Evolutionary conservation across 2,888 invertebrate species (phyloP), one percentile per base, ranked within the genome.

Genomic region (Morpho helenor): DNA sequence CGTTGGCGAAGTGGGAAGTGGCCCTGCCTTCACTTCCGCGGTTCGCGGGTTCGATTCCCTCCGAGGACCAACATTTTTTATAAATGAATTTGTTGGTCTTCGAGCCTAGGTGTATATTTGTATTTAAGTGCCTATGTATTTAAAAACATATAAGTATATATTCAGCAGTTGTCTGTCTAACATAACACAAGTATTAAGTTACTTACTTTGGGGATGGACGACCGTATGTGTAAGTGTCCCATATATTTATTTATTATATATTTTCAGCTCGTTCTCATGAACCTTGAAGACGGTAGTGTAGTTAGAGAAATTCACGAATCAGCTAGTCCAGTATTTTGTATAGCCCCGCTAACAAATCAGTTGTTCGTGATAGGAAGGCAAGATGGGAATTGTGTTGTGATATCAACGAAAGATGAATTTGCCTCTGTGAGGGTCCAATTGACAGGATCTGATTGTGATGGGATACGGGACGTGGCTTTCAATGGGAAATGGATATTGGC

Each of bases 401-500:
- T 91, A 43, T 91, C 91, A 10, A 68, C 91, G 56, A 77, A 85
- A 60, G 80, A 85, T 47, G 70, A 78, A 16, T 78, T 80, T 56
- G 70, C 65, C 44, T 55, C 70, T 54, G 70, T 77, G 4, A 76
- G 86, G 59, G 82, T 93, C 0, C 92, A 93, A 61, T 77, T 95
- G n/a, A 94, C 94, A 7, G 95, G 95, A 0, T 87, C 94, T 0
- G 93, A 95, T 70, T 93, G 92, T 76, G 95, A 95, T 70, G 94
- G 94, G 0, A 90, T 95, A 10, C 92, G 94, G 73, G 92, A 92
- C 67, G 77, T 94, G 40, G 81, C 91, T 0, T 90, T 89, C 64
- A 93, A 94, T 72, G 91, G 91, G 3, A 89, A 89, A 73, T 90
- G 91, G 89, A 78, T 95, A 42, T 93, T 92, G 66, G 92, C 94